These are phyloP conservation scores for Marronus borbonicus DNA, from an alignment of 2,888 invertebrate genomes.

Conservation along the genomic window DNA sequence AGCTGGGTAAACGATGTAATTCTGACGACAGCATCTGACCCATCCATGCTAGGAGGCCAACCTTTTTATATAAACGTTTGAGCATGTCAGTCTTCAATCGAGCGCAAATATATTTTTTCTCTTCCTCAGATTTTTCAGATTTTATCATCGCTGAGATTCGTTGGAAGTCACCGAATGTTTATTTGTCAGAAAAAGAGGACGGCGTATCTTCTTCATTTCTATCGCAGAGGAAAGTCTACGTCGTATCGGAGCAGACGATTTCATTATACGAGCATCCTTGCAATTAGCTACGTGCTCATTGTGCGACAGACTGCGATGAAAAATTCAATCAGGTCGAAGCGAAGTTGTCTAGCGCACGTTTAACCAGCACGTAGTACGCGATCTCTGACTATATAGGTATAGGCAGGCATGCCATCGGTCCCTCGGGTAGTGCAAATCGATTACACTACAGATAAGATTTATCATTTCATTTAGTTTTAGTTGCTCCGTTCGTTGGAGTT, in stretches of 20 bases:
- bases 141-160: slow-evolving; percentile 28
- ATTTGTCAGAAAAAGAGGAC: slow-evolving; percentile 18
- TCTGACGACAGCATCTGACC: not conserved
- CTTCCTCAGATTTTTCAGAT: not conserved
- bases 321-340: slow-evolving; percentile 50
- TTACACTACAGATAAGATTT: slow-evolving; percentile 52
- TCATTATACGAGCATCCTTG: slow-evolving; percentile 39
- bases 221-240: slow-evolving; percentile 9
- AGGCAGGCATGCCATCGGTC: slow-evolving; percentile 27
- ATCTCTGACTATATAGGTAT: slow-evolving; percentile 9
- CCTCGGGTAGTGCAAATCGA: slow-evolving; percentile 49
- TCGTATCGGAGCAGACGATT: slow-evolving; percentile 36
- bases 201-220: slow-evolving; percentile 28
- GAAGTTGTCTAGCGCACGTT: slow-evolving; percentile 43
- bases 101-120: slow-evolving; percentile 23
- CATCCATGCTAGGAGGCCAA: slow-evolving; percentile 2
- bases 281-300: slow-evolving; percentile 45
- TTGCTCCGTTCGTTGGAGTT: slow-evolving; percentile 41
- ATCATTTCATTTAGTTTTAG: slow-evolving; percentile 51
- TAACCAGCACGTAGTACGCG: not conserved
- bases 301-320: slow-evolving; percentile 48
- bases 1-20: not conserved
- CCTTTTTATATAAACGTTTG: slow-evolving; percentile 8
- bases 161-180: slow-evolving; percentile 18
- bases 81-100: not conserved